These are phyloP conservation scores for Caenorhabditis latens DNA, from an alignment of 1,140 invertebrate species.

Conservation along the genomic window DNA sequence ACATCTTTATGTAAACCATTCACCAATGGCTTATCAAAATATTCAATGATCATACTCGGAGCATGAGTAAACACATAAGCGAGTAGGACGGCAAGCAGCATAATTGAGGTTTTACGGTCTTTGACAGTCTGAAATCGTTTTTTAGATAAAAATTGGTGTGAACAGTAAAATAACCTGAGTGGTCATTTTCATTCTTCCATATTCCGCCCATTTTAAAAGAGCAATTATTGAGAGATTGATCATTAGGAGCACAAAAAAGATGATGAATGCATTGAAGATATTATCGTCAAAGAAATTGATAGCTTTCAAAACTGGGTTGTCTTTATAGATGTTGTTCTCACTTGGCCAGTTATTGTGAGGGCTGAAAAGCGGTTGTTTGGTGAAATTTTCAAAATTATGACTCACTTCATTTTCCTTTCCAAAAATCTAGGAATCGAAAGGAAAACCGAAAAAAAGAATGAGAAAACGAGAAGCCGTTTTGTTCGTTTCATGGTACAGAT, in stretches of 20 bases:
- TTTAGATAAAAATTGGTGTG: no score
- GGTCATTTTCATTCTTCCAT: background rate
- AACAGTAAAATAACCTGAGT: no score
- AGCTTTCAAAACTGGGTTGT: background rate
- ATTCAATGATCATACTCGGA: background rate
- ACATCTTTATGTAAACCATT: background rate
- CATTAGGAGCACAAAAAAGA: background rate
- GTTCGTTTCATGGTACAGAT: constrained; percentile 13
- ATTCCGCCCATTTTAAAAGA: background rate
- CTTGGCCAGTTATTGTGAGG: background rate
- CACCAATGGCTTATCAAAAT: background rate
- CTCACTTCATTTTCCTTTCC: background rate
- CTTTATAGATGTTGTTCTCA: background rate
- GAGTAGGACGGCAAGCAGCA: background rate
- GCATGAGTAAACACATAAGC: constrained; percentile 5
- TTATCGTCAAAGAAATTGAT: background rate
- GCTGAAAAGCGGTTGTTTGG: background rate
- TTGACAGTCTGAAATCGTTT: background rate
- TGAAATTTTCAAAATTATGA: background rate
- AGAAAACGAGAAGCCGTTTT: background rate
- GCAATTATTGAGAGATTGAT: constrained; percentile 5
- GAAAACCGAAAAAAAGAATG: background rate
- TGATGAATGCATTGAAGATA: background rate
- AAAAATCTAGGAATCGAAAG: background rate
- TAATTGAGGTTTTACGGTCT: background rate